Percentiles rank a stretch among this genome's conserved stretches.
These are phyloP conservation scores for Rhodeus uyekii DNA, from an alignment of 2,797 vertebrate species.

Conservation along the genomic window DNA sequence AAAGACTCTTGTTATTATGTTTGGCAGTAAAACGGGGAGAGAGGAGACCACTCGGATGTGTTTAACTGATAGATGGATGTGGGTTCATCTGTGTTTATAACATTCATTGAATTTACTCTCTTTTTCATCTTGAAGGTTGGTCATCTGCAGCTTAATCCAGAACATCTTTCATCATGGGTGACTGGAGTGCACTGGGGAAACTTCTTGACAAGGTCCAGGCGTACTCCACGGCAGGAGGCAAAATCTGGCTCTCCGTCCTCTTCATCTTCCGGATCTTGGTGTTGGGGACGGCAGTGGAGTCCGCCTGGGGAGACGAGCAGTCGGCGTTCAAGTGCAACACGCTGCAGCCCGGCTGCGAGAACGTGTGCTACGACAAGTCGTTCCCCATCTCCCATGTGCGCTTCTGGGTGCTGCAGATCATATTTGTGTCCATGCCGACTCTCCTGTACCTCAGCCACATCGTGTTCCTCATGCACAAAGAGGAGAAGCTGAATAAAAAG, in stretches of 20 bases:
- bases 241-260: constrained; percentile 87
- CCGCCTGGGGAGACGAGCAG: constrained; percentile 89
- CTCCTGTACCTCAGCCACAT: constrained; percentile 88
- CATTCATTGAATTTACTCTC: constrained; percentile 30
- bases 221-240: constrained; percentile 87
- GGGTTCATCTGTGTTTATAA: constrained; percentile 26
- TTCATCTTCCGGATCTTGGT: constrained; percentile 89
- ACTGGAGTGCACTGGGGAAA: constrained; percentile 88
- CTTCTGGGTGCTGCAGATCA: constrained; percentile 91
- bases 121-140: constrained; percentile 24
- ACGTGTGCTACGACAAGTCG: constrained; percentile 87
- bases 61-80: constrained; percentile 18
- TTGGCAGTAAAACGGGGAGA: constrained; percentile 3
- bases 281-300: constrained; percentile 85
- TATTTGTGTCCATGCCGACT: constrained; percentile 88
- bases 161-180: constrained; percentile 78
- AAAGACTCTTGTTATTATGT: neutral
- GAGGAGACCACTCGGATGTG: constrained; percentile 17
- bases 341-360: constrained; percentile 86
- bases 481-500: constrained; percentile 85
- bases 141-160: constrained; percentile 21
- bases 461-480: constrained; percentile 86
- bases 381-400: constrained; percentile 89
- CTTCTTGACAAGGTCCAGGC: constrained; percentile 89
- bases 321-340: constrained; percentile 89